Conservation (phyloP, 2,797 vertebrate species). For the Chaetodon trifasciatus region DNA sequence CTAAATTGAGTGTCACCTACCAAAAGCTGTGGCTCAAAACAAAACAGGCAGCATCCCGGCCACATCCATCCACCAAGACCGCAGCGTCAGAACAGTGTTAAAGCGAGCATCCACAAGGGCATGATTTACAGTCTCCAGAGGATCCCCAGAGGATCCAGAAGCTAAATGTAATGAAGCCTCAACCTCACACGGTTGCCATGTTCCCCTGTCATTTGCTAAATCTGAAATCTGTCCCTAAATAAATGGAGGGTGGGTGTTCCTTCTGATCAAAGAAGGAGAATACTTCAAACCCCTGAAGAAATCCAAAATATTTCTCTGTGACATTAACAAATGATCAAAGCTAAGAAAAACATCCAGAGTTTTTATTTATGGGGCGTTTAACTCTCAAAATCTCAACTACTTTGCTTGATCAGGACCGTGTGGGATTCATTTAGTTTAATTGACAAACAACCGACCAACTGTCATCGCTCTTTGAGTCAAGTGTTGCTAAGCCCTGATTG, state of each 20-base stretch:
- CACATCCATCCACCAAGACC: conserved; percentile 58
- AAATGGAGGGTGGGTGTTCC: not conserved
- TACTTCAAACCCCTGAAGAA: not conserved
- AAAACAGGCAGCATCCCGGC: conserved; percentile 62
- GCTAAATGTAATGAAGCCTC: conserved; percentile 55
- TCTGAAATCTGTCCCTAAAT: conserved; percentile 26
- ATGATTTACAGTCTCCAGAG: conserved; percentile 48
- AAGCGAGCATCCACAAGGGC: conserved; percentile 41
- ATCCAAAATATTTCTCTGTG: not conserved
- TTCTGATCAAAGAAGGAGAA: not conserved
- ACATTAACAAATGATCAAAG: not conserved
- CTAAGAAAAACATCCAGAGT: not conserved
- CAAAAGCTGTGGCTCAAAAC: conserved; percentile 51
- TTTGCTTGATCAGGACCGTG: not conserved
- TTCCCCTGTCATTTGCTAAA: conserved; percentile 46
- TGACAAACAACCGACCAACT: not conserved
- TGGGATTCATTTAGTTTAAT: not conserved
- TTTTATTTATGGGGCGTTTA: no score
- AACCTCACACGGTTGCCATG: conserved; percentile 16
- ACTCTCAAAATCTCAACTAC: not conserved
- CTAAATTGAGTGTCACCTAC: conserved; percentile 72
- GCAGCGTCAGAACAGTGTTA: conserved; percentile 39
- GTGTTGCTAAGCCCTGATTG: not conserved
- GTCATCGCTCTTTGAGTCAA: not conserved
- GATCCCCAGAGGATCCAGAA: conserved; percentile 18